A percentile compares a stretch with the other conserved stretches of the same genome.
Conservation (phyloP, 2,797 vertebrate genomes). For the Peromyscus eremicus region DNA sequence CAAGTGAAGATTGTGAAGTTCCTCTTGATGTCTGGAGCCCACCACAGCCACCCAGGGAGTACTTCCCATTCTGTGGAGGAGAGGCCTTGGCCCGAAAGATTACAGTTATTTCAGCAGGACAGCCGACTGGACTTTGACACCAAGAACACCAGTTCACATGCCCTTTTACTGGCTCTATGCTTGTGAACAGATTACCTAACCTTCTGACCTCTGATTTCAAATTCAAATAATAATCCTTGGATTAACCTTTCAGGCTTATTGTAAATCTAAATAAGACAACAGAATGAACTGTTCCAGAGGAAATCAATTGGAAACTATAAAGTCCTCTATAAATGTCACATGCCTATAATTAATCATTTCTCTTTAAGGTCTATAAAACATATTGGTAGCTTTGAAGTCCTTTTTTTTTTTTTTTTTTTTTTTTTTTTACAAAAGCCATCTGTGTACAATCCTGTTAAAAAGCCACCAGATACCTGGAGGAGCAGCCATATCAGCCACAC, state of each 20-base stretch:
- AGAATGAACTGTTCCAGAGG: conserved; percentile 39
- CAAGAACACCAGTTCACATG: background rate
- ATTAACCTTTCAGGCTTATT: background rate
- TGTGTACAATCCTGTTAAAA: conserved; percentile 46
- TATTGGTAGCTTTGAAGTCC: conserved; percentile 47
- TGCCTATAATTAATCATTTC: conserved; percentile 51
- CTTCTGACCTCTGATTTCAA: background rate
- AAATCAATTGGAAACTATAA: conserved; percentile 52
- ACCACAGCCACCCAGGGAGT: background rate
- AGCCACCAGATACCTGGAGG: background rate
- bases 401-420: too few relatives aligned
- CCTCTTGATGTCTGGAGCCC: background rate
- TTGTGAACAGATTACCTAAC: background rate
- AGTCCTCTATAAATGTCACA: conserved; percentile 45
- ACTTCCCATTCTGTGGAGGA: background rate
- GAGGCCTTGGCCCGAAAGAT: background rate
- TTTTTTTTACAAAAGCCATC: conserved; percentile 47
- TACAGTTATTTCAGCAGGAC: background rate
- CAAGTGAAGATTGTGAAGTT: conserved; percentile 50
- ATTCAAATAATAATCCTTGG: background rate
- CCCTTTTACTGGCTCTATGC: background rate
- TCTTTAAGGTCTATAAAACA: conserved; percentile 9
- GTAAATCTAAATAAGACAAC: conserved; percentile 31
- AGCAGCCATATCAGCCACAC: background rate
- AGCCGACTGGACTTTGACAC: background rate